Percentiles rank a stretch among this genome's conserved stretches.
Conservation (phyloP, 2,113 vertebrate species). For the Larimichthys crocea region DNA sequence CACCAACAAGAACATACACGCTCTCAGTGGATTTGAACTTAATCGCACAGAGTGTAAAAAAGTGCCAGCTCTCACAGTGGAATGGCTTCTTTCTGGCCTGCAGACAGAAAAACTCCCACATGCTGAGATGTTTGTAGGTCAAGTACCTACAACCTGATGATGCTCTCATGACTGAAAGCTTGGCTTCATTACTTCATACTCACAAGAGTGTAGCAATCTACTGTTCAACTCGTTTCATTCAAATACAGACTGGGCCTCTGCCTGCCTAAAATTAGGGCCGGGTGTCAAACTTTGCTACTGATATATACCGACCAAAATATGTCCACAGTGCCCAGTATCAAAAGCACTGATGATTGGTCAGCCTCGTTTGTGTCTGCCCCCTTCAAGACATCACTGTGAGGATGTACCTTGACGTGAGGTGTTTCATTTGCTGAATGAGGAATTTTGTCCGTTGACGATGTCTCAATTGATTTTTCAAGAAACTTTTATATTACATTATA, state of each 20-base stretch:
- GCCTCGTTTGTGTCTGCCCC: no score
- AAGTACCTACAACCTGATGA: background rate
- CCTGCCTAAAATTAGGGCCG: background rate
- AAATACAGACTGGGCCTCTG: background rate
- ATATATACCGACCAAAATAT: no score
- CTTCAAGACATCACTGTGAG: background rate
- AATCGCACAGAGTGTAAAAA: background rate
- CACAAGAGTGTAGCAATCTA: background rate
- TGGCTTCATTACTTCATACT: background rate
- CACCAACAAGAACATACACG: slow-evolving; percentile 1
- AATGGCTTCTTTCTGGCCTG: background rate
- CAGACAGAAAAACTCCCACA: background rate
- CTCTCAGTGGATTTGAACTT: background rate
- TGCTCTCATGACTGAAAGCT: background rate
- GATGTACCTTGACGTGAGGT: background rate
- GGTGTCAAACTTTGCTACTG: background rate
- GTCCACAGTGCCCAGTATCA: no score
- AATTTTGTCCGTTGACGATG: background rate
- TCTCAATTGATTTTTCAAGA: background rate
- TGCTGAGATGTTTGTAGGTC: background rate
- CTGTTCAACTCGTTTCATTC: background rate
- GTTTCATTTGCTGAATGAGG: background rate
- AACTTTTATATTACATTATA: background rate
- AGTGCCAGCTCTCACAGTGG: background rate
- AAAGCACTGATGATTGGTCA: no score